These are phyloP conservation scores for Goniozus legneri DNA, from an alignment of 1,140 invertebrate species.

Conservation along the genomic window DNA sequence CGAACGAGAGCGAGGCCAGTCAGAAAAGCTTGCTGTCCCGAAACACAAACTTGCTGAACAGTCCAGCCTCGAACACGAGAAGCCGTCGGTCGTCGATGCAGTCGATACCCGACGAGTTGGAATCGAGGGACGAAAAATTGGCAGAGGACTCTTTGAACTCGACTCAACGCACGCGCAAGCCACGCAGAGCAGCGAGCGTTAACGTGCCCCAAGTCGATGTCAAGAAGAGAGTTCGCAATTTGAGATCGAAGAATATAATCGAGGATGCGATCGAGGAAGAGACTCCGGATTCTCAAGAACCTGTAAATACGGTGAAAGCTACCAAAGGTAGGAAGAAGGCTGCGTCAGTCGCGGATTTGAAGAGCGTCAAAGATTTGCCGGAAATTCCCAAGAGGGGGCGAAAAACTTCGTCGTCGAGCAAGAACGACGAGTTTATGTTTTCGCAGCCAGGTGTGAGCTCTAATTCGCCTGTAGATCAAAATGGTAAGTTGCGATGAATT, in stretches of 20 bases:
- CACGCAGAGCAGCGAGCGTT: constrained; percentile 34
- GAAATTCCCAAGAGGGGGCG: constrained; percentile 19
- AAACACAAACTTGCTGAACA: constrained; percentile 7
- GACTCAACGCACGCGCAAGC: constrained; percentile 8
- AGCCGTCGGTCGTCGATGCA: constrained; percentile 30
- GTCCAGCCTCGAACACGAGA: constrained; percentile 23
- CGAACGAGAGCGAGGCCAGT: background rate
- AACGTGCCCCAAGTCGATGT: constrained; percentile 17
- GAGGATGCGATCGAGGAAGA: constrained; percentile 31
- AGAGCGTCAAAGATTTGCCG: background rate
- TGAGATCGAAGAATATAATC: constrained; percentile 14
- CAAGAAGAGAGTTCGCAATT: constrained; percentile 15
- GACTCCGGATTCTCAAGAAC: background rate
- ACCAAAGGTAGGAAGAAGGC: no score
- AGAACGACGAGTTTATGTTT: constrained; percentile 25
- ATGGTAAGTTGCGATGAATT: constrained; percentile 20
- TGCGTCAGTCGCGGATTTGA: background rate
- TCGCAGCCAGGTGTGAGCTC: constrained; percentile 25
- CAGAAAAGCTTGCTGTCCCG: background rate
- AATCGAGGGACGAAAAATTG: no score
- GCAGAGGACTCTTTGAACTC: constrained; percentile 12
- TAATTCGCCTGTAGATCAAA: constrained; percentile 12
- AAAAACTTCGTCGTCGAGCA: constrained; percentile 17
- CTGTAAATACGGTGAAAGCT: background rate
- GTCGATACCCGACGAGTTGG: constrained; percentile 38